A percentile compares a stretch with the other conserved stretches of the same genome.
phyloP scores from a whole-genome alignment of 1,140 invertebrate species.

The Nylanderia fulva region DNA sequence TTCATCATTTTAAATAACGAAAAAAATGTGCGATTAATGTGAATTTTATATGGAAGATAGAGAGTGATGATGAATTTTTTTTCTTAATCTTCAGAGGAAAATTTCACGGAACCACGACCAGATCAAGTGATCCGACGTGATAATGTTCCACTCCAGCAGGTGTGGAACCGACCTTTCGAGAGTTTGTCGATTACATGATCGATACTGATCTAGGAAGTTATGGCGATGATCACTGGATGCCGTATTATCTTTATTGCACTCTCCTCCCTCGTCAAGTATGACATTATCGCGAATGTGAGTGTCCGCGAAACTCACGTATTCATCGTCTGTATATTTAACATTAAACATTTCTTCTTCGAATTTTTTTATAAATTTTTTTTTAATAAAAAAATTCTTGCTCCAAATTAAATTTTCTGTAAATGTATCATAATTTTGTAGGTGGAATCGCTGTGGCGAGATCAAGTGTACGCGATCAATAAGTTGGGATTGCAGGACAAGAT shows the following conservation, averaged over 20 bases:
- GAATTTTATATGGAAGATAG: background rate
- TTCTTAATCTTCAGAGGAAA: constrained; percentile 60
- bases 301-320: background rate
- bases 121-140: constrained; percentile 71
- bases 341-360: background rate
- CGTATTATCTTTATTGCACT: constrained; percentile 84
- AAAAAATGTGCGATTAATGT: too few species aligned
- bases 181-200: constrained; percentile 86
- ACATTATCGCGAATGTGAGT: constrained; percentile 88
- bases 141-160: constrained; percentile 76
- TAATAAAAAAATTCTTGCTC: background rate
- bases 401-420: background rate
- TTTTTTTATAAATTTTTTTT: background rate
- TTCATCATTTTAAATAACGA: background rate
- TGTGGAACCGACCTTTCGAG: constrained; percentile 87
- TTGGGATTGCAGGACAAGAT: constrained; percentile 76
- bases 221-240: constrained; percentile 86
- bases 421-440: constrained; percentile 76
- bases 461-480: constrained; percentile 83
- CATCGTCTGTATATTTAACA: background rate
- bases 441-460: constrained; percentile 87
- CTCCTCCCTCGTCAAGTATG: constrained; percentile 83
- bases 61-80: background rate
- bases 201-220: constrained; percentile 80
- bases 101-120: constrained; percentile 57